Base-by-base conservation (phyloP, 1,140 invertebrate genomes). In the Drosophila yakuba region DNA sequence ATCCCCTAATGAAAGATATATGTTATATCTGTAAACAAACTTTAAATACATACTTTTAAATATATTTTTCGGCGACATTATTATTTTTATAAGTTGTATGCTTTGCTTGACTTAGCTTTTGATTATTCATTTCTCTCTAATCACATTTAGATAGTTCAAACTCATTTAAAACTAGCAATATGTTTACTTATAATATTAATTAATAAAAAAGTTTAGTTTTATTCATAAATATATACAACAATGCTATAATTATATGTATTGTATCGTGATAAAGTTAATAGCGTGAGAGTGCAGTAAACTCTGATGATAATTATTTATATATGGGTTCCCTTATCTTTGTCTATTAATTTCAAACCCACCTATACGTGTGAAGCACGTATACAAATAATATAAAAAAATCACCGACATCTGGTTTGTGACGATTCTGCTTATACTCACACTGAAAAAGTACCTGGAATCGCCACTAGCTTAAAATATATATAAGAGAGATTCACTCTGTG, bases 391-490 rank as follows among this genome's bases (percentile, higher is more conserved):
- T 10, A 1, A 20, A 43, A 43, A 45, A 20, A 11, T 20, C 43
- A 10, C 43, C 43, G 2, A 17, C 15, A 12, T 8, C 43, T 4
- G 17, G 17, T 20, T 44, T 20, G 15, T 44, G 43, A 44, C 43
- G 17, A 8, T 47, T 23, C 2, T 14, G 5, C 12, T 14, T 47
- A 47, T 25, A 25, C 23, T 7, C 5, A 4, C 12, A 8, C 6
- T 47, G 20, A 47, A 25, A 20, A 47, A 47, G 45, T 17, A 10
- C 43, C 23, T 47, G 25, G 23, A n/a, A 25, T 25, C 12, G 10
- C 43, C 17, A 1, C 12, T n/a, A 25, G 1, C 23, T 47, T 5
- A 12, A 6, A n/a, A n/a, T 74, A 75, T 75, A n/a, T 74, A 75
- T 75, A 75, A 66, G 66, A 58, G 20, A 38, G 35, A 41, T 35